Evolutionary conservation across 2,888 invertebrate species (phyloP).

Genomic region (Tetranychus piercei): DNA sequence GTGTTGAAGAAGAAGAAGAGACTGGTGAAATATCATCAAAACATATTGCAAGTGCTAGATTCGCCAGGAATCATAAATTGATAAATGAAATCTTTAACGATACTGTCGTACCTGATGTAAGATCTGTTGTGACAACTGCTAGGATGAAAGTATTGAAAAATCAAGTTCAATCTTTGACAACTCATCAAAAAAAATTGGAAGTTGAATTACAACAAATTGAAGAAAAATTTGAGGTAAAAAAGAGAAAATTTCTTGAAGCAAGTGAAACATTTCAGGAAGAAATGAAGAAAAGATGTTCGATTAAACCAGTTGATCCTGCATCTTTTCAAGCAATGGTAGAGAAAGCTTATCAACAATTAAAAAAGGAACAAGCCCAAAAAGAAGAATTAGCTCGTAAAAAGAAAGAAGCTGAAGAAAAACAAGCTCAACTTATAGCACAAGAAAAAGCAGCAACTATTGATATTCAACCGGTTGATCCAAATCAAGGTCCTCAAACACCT

Average conservation of each 20-base stretch:
- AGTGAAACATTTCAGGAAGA: slow-evolving; percentile 84
- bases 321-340: slow-evolving; percentile 78
- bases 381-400: slow-evolving; percentile 13
- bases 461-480: not conserved
- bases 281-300: slow-evolving; percentile 58
- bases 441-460: not conserved
- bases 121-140: slow-evolving; percentile 83
- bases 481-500: not conserved
- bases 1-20: slow-evolving; percentile 94
- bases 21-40: slow-evolving; percentile 77
- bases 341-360: slow-evolving; percentile 33
- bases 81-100: slow-evolving; percentile 97
- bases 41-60: slow-evolving; percentile 82
- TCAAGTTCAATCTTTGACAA: slow-evolving; percentile 84
- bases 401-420: slow-evolving; percentile 1
- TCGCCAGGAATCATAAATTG: slow-evolving; percentile 79
- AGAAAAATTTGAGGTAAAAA: slow-evolving; percentile 87
- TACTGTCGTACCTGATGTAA: slow-evolving; percentile 86
- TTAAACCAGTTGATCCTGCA: slow-evolving; percentile 79
- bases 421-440: not conserved
- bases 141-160: slow-evolving; percentile 77
- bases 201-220: slow-evolving; percentile 86
- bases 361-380: slow-evolving; percentile 24
- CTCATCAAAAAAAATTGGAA: slow-evolving; percentile 91
- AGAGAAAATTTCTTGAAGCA: slow-evolving; percentile 82